Conservation (phyloP, 2,797 vertebrate genomes). For the Rachycentron canadum region DNA sequence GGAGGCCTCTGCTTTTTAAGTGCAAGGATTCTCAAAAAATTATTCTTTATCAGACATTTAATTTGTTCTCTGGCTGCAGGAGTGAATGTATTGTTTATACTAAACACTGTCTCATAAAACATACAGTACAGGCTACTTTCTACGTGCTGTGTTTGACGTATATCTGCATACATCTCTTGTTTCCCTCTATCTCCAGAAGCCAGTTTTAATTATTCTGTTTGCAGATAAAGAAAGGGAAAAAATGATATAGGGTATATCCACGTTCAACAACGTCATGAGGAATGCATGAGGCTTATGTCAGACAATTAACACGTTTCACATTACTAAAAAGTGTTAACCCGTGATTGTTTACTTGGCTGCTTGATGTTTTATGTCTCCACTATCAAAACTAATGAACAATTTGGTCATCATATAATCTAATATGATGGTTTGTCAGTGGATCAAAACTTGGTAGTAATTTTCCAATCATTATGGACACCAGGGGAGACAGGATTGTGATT, state of each 20-base stretch:
- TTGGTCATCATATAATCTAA: background rate
- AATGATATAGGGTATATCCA: background rate
- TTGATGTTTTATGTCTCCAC: background rate
- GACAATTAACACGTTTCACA: background rate
- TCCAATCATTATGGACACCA: background rate
- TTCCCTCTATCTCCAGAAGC: background rate
- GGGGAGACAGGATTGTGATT: constrained; percentile 16
- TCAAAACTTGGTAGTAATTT: constrained; percentile 29
- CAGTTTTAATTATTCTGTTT: constrained; percentile 1
- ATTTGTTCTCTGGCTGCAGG: constrained; percentile 30
- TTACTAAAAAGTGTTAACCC: background rate
- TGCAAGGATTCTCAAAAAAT: constrained; percentile 12
- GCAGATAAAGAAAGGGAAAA: constrained; percentile 12
- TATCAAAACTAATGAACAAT: constrained; percentile 14
- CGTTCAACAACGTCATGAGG: background rate
- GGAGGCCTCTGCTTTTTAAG: constrained; percentile 21
- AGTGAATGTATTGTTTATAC: constrained; percentile 49
- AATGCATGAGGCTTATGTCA: background rate
- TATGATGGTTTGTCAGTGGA: constrained; percentile 15
- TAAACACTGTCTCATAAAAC: constrained; percentile 16
- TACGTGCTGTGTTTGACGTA: constrained; percentile 17
- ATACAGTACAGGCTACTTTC: background rate
- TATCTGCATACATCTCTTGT: background rate
- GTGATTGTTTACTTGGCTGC: background rate
- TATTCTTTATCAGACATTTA: constrained; percentile 9